phyloP scores from a whole-genome alignment of 2,113 vertebrate genomes.

The Copsychus sechellarum region DNA sequence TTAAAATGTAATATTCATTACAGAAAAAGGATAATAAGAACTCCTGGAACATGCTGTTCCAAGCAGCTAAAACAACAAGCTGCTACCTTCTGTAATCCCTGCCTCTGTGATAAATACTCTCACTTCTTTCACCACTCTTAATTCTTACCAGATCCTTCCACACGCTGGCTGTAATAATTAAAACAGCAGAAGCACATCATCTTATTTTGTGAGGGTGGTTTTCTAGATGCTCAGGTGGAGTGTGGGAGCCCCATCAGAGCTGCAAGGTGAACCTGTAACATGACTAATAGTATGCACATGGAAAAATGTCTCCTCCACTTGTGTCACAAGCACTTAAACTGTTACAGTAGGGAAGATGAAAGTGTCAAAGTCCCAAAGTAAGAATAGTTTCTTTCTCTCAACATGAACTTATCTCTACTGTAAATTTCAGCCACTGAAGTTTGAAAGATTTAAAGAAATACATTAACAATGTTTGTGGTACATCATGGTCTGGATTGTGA shows the following conservation, averaged over 20 bases:
- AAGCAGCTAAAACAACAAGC: background rate
- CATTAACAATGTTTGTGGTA: background rate
- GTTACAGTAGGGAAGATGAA: background rate
- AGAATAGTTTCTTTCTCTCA: background rate
- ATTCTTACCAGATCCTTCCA: background rate
- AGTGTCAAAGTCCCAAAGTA: background rate
- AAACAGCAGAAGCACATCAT: background rate
- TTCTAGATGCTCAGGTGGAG: background rate
- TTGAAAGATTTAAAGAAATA: background rate
- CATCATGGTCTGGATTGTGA: background rate
- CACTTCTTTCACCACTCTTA: background rate
- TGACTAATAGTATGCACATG: background rate
- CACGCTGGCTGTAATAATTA: background rate
- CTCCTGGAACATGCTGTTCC: background rate
- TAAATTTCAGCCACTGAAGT: background rate
- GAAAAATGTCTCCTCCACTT: background rate
- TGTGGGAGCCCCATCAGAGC: background rate
- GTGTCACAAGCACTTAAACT: background rate
- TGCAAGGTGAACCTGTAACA: background rate
- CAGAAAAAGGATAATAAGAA: background rate
- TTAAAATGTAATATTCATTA: background rate
- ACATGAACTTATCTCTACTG: background rate
- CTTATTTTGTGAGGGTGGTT: background rate
- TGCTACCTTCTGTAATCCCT: background rate
- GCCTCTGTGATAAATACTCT: background rate